phyloP scores from a whole-genome alignment of 2,113 vertebrate genomes.

The Baryphthengus martii region DNA sequence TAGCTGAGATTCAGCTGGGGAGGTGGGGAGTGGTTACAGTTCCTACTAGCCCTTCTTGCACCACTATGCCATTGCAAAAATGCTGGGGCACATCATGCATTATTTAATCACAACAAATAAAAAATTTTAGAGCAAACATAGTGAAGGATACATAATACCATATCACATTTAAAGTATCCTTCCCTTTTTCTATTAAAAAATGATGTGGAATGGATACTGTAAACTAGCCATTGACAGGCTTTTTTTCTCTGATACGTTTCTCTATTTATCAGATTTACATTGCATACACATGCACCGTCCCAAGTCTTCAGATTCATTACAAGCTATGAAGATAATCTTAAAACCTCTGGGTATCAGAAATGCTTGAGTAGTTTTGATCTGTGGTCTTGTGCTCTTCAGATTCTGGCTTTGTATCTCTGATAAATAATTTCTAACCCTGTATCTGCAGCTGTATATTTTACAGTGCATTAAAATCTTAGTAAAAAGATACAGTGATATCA shows the following conservation, averaged over 20 bases:
- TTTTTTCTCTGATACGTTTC: neutral
- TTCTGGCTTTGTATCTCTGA: constrained; percentile 12
- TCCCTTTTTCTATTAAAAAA: neutral
- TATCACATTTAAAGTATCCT: neutral
- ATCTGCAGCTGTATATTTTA: constrained; percentile 7
- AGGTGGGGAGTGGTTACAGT: neutral
- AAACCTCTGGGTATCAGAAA: constrained; percentile 21
- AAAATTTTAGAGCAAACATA: neutral
- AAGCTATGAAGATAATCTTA: neutral
- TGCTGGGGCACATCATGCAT: neutral
- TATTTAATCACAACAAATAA: neutral
- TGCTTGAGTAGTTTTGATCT: constrained; percentile 23
- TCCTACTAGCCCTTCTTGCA: neutral
- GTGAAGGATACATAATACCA: neutral
- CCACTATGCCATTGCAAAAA: neutral
- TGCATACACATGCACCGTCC: neutral
- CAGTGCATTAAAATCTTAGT: constrained; percentile 4
- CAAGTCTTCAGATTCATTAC: constrained; percentile 1
- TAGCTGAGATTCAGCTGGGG: neutral
- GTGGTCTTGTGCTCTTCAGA: neutral
- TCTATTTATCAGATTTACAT: neutral
- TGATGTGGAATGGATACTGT: neutral
- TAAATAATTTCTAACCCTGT: constrained; percentile 48
- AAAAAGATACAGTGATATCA: constrained; percentile 1
- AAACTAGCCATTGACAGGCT: neutral